phyloP scores from a whole-genome alignment of 1,140 invertebrate species.

The Eulimnadia texana region DNA sequence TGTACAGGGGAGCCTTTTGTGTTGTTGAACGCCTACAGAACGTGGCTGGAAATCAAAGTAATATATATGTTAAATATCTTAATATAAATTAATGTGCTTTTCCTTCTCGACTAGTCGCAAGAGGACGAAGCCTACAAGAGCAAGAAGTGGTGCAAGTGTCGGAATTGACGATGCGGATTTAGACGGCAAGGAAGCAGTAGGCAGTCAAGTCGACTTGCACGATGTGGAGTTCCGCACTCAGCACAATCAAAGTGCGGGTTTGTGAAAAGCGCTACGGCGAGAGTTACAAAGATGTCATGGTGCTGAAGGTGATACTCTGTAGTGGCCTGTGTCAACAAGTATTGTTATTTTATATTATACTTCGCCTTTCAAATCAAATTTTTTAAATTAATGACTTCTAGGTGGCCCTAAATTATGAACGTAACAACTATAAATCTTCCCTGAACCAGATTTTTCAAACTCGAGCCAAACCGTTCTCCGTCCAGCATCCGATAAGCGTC shows the following conservation, averaged over 20 bases:
- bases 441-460: conserved; percentile 90
- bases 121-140: conserved; percentile 29
- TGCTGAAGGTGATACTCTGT: conserved; percentile 76
- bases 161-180: conserved; percentile 42
- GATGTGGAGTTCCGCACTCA: conserved; percentile 80
- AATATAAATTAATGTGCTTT: neutral
- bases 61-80: conserved; percentile 4
- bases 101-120: neutral
- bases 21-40: conserved; percentile 70
- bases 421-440: conserved; percentile 75
- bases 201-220: conserved; percentile 54
- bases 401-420: conserved; percentile 75
- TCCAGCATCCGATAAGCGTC: conserved; percentile 76
- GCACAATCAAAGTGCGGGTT: conserved; percentile 52
- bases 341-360: neutral
- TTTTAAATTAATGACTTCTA: no score
- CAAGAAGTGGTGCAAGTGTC: conserved; percentile 67
- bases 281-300: conserved; percentile 65
- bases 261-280: conserved; percentile 48
- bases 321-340: conserved; percentile 86
- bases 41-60: conserved; percentile 69
- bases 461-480: conserved; percentile 73
- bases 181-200: conserved; percentile 34
- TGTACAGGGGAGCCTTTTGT: conserved; percentile 94
- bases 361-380: no score